Conservation (phyloP, 2,797 vertebrate genomes). For the Momotus momota region DNA sequence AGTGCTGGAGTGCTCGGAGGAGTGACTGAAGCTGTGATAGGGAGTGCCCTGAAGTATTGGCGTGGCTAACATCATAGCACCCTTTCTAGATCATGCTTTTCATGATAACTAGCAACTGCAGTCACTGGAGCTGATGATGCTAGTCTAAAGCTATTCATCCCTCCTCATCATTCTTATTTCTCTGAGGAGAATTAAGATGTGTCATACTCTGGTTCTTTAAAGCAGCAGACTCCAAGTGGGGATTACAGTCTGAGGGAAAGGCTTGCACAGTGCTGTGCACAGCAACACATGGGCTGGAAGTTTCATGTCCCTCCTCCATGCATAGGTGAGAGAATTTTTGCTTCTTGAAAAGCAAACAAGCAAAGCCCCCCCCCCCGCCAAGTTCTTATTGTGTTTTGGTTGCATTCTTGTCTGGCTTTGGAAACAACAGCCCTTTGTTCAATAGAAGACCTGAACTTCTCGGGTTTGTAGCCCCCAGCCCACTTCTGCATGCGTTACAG, state of each 20-base stretch:
- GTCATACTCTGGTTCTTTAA: neutral
- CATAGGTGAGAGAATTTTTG: neutral
- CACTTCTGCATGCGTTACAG: neutral
- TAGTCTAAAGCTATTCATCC: neutral
- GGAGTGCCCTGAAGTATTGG: neutral
- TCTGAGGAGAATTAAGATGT: neutral
- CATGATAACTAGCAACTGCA: neutral
- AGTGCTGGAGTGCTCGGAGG: neutral
- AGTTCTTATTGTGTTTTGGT: neutral
- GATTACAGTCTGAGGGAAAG: neutral
- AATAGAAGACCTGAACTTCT: neutral
- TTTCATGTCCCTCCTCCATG: neutral
- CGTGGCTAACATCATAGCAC: neutral
- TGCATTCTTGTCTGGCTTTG: neutral
- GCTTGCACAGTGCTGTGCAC: neutral
- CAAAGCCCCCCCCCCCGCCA: fast-evolving
- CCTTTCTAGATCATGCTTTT: neutral
- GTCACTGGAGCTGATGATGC: neutral
- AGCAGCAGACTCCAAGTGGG: neutral
- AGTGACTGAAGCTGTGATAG: neutral
- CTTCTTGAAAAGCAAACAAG: neutral
- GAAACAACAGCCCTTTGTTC: neutral
- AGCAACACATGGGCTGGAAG: neutral
- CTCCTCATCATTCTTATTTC: neutral
- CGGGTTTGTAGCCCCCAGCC: neutral